Conservation (phyloP, 2,113 vertebrate genomes). For the Myocastor coypus region DNA sequence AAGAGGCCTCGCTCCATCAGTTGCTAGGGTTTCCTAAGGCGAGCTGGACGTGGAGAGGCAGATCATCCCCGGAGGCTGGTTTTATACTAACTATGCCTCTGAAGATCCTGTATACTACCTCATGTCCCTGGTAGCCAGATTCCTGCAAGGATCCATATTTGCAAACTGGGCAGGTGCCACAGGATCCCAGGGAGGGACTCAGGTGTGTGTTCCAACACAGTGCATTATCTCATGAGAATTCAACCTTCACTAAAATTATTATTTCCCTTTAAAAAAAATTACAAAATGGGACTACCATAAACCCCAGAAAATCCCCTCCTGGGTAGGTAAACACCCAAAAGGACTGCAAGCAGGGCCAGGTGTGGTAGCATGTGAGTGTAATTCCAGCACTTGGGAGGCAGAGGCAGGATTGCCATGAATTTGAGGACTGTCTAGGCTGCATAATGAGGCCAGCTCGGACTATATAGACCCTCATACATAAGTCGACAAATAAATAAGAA, state of each 20-base stretch:
- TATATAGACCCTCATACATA: neutral
- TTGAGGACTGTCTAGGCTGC: no score
- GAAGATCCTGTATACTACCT: neutral
- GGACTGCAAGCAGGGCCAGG: neutral
- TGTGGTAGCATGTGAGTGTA: no score
- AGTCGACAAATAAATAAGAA: neutral
- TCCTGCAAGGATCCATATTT: slow-evolving; percentile 21
- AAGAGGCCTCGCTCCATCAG: neutral
- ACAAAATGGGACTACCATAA: neutral
- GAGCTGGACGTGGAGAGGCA: neutral
- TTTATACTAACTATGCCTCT: neutral
- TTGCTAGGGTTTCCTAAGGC: neutral
- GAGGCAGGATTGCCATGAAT: no score
- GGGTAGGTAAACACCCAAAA: neutral
- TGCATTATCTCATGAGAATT: neutral
- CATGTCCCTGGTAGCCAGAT: slow-evolving; percentile 24
- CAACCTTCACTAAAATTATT: neutral
- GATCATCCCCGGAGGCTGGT: neutral
- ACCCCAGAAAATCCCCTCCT: neutral
- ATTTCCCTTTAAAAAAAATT: neutral
- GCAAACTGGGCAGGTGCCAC: neutral
- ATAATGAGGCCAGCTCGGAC: neutral
- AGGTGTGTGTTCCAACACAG: neutral
- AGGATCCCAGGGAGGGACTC: neutral
- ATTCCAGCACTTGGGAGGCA: no score